Conservation (phyloP, 2,113 vertebrate species). For the Bucco capensis region DNA sequence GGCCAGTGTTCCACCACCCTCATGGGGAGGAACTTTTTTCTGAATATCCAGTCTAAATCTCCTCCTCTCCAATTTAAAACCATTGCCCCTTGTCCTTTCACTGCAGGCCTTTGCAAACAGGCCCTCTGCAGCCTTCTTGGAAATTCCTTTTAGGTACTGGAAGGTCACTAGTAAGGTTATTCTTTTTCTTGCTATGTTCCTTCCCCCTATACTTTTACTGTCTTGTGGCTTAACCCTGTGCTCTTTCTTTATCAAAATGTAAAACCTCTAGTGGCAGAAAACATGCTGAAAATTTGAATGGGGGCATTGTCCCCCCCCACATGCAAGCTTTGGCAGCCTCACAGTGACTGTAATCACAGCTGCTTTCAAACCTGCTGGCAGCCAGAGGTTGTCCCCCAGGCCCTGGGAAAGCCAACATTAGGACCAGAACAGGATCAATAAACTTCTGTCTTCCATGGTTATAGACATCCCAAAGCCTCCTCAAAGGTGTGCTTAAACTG, state of each 20-base stretch:
- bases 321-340: neutral
- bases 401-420: neutral
- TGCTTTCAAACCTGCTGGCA: slow-evolving; percentile 8
- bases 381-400: neutral
- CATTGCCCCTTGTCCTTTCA: too few relatives aligned
- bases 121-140: too few relatives aligned
- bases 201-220: neutral
- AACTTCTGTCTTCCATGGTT: slow-evolving; percentile 8
- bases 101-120: too few relatives aligned
- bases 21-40: too few relatives aligned
- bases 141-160: too few relatives aligned
- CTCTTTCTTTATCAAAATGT: neutral
- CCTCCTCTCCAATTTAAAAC: too few relatives aligned
- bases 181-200: neutral
- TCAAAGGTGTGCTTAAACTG: neutral
- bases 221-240: neutral
- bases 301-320: neutral
- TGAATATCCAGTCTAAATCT: too few relatives aligned
- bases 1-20: too few relatives aligned
- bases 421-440: slow-evolving; percentile 22
- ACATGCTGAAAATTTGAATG: neutral
- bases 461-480: slow-evolving; percentile 30
- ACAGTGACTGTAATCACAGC: slow-evolving; percentile 8
- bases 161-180: too few relatives aligned
- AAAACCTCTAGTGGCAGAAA: slow-evolving; percentile 1